Evolutionary conservation across 1,140 invertebrate species (phyloP), one percentile per base, ranked within the genome.

Genomic region (Copidosoma floridanum): DNA sequence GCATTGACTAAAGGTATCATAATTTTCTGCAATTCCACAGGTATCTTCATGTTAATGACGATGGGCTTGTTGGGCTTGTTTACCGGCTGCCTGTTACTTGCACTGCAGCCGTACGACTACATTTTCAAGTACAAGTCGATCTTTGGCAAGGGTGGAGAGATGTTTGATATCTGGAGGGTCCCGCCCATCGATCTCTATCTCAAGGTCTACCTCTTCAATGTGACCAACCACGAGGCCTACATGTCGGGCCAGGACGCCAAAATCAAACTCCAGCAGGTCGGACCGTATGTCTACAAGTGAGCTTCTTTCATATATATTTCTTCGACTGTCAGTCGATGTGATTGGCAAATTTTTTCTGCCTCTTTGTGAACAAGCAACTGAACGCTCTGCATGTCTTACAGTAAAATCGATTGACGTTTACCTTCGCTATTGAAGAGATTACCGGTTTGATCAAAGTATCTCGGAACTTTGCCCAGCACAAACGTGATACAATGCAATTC

Each of bases 201-300:
- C 27, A 89, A 89, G 73, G 86, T 96, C 2, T 95, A 89, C 70
- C 81, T 97, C 2, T 97, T 94, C 75, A 94, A 97, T 71, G 79
- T 96, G 0, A 94, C 90, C 5, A 97, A 97, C 76, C 85, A 85
- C 18, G 85, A 92, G 3, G 90, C 88, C 2, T 94, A 90, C 68
- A 76, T 93, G 67, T 78, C 82, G 2, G 88, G 90, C 0, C 78
- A 82, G 26, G 85, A 82, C 3, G 83, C 86, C 23, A 93, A 90
- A 69, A 75, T 95, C 1, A 85, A 80, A 53, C 81, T 97, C 3
- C 72, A 88, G 68, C 86, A 97, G 84, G 85, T 90, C 46, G 94
- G 94, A 0, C 94, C 94, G 0, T 97, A 94, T 74, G 90, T 93
- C 7, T 97, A 95, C 80, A 91, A 85, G 93, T 95, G 81, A 84